A percentile compares a stretch with the other conserved stretches of the same genome.
phyloP scores from a whole-genome alignment of 2,797 vertebrate genomes.

The Enteromius argenteus region DNA sequence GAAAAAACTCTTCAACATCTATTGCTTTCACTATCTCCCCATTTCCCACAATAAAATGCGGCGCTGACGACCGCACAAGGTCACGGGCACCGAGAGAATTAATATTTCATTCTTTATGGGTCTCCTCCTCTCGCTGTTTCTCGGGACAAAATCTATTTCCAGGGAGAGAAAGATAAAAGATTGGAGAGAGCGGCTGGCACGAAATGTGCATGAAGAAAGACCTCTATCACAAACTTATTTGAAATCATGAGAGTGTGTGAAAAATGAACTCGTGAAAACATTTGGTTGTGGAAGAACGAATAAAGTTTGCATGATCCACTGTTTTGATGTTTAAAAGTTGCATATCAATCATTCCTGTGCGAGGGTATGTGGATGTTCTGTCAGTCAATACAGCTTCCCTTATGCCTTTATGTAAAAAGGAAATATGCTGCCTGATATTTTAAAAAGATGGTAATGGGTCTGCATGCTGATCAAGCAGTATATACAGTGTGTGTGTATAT shows the following conservation, averaged over 20 bases:
- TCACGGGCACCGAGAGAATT: slow-evolving; percentile 70
- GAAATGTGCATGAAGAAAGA: slow-evolving; percentile 31
- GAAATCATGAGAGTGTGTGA: not conserved
- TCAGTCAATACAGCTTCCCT: not conserved
- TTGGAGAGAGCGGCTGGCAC: slow-evolving; percentile 1
- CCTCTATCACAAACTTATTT: slow-evolving; percentile 17
- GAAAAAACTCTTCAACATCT: slow-evolving; percentile 72
- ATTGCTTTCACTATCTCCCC: slow-evolving; percentile 67
- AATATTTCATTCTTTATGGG: slow-evolving; percentile 75
- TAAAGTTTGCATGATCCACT: not conserved
- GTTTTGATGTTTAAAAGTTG: slow-evolving; percentile 4
- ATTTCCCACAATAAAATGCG: slow-evolving; percentile 71
- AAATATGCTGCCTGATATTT: not conserved
- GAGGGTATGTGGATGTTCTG: not conserved
- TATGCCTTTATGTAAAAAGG: not conserved
- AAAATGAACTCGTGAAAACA: slow-evolving; percentile 17
- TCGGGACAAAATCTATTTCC: slow-evolving; percentile 44
- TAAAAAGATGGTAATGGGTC: not conserved
- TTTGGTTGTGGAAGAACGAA: slow-evolving; percentile 17
- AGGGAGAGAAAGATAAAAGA: slow-evolving; percentile 43
- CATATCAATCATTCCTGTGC: not conserved
- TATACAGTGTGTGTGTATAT: not conserved
- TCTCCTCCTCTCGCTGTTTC: slow-evolving; percentile 51
- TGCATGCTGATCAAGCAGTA: not conserved
- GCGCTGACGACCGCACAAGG: slow-evolving; percentile 72